Evolutionary conservation across 64 coral and sea anemone species (phyloP).

Genomic region (Porites lutea): DNA sequence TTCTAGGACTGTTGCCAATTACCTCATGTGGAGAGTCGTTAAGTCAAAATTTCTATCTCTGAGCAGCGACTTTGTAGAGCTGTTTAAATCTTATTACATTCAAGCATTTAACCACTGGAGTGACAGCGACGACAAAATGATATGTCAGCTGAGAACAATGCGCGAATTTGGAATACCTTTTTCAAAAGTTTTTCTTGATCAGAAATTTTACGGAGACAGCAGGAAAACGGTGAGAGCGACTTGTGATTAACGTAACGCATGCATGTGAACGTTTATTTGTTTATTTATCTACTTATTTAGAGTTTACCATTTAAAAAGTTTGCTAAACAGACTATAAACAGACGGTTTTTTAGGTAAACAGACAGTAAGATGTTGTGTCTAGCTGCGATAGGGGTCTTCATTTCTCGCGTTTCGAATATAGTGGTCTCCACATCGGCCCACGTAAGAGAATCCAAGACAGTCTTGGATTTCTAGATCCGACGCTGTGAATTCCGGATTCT

Average conservation of each 20-base stretch:
- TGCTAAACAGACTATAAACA: too few species aligned
- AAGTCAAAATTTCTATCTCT: conserved; percentile 28
- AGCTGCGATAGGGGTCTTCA: too few species aligned
- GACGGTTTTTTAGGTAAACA: too few species aligned
- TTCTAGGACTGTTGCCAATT: conserved; percentile 58
- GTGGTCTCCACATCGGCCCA: too few species aligned
- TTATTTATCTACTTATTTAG: too few species aligned
- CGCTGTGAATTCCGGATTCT: too few species aligned
- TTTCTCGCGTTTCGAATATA: too few species aligned
- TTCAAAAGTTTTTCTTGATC: conserved; percentile 58
- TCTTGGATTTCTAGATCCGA: too few species aligned
- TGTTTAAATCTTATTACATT: conserved; percentile 47
- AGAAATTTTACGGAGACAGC: conserved; percentile 41
- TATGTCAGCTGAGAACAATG: conserved; percentile 11
- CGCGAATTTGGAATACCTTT: conserved; percentile 58
- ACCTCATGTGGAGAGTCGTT: conserved; percentile 66
- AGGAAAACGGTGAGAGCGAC: conserved; percentile 44
- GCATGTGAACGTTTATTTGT: too few species aligned
- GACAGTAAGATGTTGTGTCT: too few species aligned
- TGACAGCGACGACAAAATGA: neutral
- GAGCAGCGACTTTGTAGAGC: conserved; percentile 53
- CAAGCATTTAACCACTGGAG: conserved; percentile 50
- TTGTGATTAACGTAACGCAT: neutral
- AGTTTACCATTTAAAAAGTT: too few species aligned
- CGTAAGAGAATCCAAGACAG: too few species aligned